Evolutionary conservation across 2,113 vertebrate genomes (phyloP).

Genomic region (Odobenus rosmarus): DNA sequence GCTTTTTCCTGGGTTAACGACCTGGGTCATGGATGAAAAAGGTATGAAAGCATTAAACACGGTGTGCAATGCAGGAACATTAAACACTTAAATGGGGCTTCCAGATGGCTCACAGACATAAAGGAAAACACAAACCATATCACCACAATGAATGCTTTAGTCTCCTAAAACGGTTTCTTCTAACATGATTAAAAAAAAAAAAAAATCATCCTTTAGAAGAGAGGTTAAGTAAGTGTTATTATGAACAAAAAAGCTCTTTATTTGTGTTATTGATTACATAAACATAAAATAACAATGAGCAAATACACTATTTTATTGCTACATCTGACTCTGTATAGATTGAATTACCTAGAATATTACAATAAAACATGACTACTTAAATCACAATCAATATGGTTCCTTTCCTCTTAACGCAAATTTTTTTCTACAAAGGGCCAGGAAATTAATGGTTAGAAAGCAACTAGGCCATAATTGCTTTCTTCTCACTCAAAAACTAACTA

Average conservation of each 20-base stretch:
- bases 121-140: neutral
- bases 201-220: neutral
- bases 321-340: neutral
- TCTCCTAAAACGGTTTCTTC: slow-evolving; percentile 33
- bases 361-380: neutral
- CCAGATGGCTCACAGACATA: slow-evolving; percentile 26
- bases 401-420: neutral
- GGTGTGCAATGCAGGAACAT: neutral
- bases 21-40: neutral
- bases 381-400: neutral
- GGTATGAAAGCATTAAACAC: neutral
- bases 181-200: neutral
- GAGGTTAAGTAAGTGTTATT: neutral
- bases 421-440: neutral
- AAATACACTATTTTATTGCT: neutral
- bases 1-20: slow-evolving; percentile 3
- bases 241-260: neutral
- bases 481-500: neutral
- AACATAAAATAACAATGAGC: neutral
- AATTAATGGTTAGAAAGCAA: slow-evolving; percentile 14
- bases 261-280: slow-evolving; percentile 9
- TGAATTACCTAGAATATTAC: neutral
- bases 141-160: neutral
- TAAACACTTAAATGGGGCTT: slow-evolving; percentile 14
- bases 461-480: neutral